These are phyloP conservation scores for Trileptium ribeirensis DNA, from an alignment of 2,888 invertebrate species.

Conservation along the genomic window DNA sequence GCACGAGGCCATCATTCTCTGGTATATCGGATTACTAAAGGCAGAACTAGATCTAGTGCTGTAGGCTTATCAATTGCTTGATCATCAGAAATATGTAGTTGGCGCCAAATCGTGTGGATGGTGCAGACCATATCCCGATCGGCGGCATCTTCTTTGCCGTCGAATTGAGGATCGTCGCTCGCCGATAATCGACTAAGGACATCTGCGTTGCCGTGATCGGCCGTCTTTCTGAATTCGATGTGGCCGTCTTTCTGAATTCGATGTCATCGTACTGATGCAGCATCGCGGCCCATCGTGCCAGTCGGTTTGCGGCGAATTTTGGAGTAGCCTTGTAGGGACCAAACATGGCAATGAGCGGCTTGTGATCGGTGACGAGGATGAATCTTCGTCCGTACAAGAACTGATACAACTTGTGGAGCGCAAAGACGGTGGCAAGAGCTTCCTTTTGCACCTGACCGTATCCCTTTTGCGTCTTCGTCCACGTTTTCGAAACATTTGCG, in stretches of 20 bases:
- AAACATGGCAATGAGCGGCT: constrained; percentile 32
- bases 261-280: constrained; percentile 3
- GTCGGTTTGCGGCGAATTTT: constrained; percentile 25
- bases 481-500: constrained; percentile 36
- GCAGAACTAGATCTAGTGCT: background rate
- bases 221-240: too few species aligned
- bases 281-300: constrained; percentile 28
- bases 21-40: background rate
- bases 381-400: constrained; percentile 36
- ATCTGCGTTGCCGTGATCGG: constrained; percentile 32
- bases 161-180: constrained; percentile 15
- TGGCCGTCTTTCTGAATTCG: background rate
- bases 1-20: background rate
- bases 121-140: background rate
- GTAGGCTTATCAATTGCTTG: background rate
- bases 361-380: constrained; percentile 33
- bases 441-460: constrained; percentile 40
- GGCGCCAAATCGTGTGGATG: background rate
- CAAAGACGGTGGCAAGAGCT: constrained; percentile 35
- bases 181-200: constrained; percentile 30
- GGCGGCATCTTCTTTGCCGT: constrained; percentile 22
- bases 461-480: constrained; percentile 34
- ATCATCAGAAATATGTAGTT: background rate
- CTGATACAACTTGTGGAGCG: constrained; percentile 38
- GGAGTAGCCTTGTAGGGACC: constrained; percentile 22